A percentile compares a stretch with the other conserved stretches of the same genome.
phyloP scores from a whole-genome alignment of 2,888 invertebrate genomes.

The Lithosia quadra region DNA sequence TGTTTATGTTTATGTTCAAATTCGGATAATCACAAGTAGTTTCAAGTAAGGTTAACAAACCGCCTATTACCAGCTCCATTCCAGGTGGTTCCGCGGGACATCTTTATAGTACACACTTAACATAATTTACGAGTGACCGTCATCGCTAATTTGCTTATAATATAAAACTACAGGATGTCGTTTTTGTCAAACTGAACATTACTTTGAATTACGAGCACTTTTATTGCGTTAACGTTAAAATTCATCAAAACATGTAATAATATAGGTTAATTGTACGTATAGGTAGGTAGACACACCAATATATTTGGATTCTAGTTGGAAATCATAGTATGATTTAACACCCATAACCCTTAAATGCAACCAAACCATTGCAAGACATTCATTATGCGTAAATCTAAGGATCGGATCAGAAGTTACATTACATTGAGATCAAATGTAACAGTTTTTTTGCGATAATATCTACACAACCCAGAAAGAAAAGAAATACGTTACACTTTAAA shows the following conservation, averaged over 20 bases:
- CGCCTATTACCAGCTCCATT: not conserved
- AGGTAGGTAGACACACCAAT: conserved; percentile 17
- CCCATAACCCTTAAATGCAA: no score
- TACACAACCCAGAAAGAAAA: no score
- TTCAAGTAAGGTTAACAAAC: no score
- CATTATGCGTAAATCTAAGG: no score
- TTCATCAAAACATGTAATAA: conserved; percentile 35
- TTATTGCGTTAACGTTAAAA: conserved; percentile 46
- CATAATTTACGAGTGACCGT: conserved; percentile 37
- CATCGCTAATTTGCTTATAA: conserved; percentile 40
- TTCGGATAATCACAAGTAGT: no score
- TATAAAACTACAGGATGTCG: conserved; percentile 43
- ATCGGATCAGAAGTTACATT: no score
- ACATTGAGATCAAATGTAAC: no score
- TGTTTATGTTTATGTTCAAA: no score
- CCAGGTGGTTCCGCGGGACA: not conserved
- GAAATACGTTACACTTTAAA: no score
- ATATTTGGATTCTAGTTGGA: conserved; percentile 20
- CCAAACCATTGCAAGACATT: no score
- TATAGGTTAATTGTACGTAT: conserved; percentile 38
- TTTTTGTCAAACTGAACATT: conserved; percentile 47
- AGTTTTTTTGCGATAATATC: no score
- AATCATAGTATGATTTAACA: not conserved
- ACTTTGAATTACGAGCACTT: conserved; percentile 39
- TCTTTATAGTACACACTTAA: conserved; percentile 23